These are phyloP conservation scores for Corythornis vintsioides DNA, from an alignment of 2,113 vertebrate species.

Conservation along the genomic window DNA sequence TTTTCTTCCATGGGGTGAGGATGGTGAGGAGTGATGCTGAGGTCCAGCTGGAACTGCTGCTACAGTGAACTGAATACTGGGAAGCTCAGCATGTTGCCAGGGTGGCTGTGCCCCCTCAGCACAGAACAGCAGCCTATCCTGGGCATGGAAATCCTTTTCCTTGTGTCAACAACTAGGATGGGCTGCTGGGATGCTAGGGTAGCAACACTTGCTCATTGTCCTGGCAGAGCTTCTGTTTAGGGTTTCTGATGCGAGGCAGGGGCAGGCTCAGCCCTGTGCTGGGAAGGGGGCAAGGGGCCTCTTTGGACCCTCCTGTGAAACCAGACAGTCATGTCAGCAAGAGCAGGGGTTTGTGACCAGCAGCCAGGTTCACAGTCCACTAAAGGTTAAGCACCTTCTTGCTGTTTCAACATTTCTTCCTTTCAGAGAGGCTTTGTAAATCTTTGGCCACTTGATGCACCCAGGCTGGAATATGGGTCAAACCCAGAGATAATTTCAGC, in stretches of 20 bases:
- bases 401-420: background rate
- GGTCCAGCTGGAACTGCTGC: background rate
- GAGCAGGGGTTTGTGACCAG: background rate
- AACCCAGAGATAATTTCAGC: background rate
- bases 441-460: background rate
- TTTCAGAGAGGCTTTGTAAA: background rate
- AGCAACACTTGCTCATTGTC: fast-evolving
- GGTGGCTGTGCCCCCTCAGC: background rate
- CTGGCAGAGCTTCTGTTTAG: fast-evolving
- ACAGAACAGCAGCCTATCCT: background rate
- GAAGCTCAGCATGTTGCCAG: background rate
- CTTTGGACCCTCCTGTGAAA: background rate
- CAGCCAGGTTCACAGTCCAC: background rate
- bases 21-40: background rate
- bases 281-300: background rate
- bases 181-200: background rate
- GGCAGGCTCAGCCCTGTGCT: background rate
- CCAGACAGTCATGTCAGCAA: background rate
- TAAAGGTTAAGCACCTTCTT: background rate
- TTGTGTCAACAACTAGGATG: background rate
- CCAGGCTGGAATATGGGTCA: background rate
- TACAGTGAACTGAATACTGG: background rate
- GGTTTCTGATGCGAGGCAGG: background rate
- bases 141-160: background rate
- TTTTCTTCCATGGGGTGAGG: background rate